Evolutionary conservation across 2,113 vertebrate species (phyloP).

Genomic region (Ivindomyrus marchei): DNA sequence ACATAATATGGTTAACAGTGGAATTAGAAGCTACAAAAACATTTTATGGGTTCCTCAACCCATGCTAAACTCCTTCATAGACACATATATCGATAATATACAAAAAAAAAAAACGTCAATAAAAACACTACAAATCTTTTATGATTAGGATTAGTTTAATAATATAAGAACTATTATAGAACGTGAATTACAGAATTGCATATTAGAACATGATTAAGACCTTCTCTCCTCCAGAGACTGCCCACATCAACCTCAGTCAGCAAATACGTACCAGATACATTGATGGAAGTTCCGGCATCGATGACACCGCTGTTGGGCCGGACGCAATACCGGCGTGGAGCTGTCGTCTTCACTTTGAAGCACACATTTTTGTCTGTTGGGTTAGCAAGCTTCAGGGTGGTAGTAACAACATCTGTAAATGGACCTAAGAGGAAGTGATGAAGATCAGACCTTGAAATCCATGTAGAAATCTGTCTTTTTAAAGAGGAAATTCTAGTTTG

Average conservation of each 20-base stretch:
- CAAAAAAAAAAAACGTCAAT: not conserved
- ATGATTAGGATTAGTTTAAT: not conserved
- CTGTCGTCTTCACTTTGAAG: constrained; percentile 97
- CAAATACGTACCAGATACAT: constrained; percentile 77
- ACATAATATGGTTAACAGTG: not conserved
- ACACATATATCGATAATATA: not conserved
- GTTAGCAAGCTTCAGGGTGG: constrained; percentile 87
- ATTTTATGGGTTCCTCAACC: not conserved
- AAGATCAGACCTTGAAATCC: not conserved
- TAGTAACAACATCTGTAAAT: constrained; percentile 91
- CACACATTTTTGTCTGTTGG: constrained; percentile 87
- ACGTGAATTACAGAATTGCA: not conserved
- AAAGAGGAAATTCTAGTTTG: not conserved
- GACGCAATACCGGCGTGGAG: constrained; percentile 91
- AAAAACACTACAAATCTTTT: not conserved
- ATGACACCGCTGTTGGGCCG: constrained; percentile 92
- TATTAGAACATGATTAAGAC: not conserved
- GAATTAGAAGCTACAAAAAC: not conserved
- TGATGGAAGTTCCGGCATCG: constrained; percentile 77
- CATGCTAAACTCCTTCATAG: not conserved
- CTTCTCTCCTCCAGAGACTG: not conserved
- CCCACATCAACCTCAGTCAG: not conserved
- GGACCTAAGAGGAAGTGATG: constrained; percentile 63
- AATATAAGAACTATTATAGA: not conserved
- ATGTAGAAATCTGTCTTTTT: not conserved